phyloP scores from a whole-genome alignment of 2,797 vertebrate genomes.

The Leuciscus waleckii region DNA sequence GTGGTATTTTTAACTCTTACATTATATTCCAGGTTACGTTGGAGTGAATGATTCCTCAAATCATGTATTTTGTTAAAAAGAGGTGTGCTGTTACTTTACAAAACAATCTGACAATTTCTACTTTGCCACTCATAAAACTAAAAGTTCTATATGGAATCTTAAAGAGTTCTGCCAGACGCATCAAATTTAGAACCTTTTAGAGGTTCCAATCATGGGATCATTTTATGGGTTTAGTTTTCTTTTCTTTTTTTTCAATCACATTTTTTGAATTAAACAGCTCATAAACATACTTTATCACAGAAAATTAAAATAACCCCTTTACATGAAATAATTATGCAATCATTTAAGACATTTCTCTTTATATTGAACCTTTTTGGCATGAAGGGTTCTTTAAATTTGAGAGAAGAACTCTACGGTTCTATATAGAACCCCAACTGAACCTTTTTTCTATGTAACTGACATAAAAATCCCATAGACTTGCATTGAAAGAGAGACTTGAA shows the following conservation, averaged over 20 bases:
- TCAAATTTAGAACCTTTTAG: background rate
- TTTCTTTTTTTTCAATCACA: background rate
- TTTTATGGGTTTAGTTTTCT: no score
- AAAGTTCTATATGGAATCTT: background rate
- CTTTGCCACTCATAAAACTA: background rate
- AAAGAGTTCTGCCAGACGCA: background rate
- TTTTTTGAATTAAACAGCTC: background rate
- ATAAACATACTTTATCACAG: background rate
- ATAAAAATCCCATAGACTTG: background rate
- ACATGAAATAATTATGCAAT: background rate
- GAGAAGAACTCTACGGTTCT: background rate
- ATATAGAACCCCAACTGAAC: background rate
- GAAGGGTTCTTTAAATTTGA: background rate
- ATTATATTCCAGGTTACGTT: conserved; percentile 60
- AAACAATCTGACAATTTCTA: background rate
- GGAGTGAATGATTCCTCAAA: background rate
- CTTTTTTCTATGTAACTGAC: background rate
- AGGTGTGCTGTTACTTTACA: background rate
- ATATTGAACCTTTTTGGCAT: background rate
- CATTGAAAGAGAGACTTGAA: conserved; percentile 48
- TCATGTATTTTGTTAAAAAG: background rate
- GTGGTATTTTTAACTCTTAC: conserved; percentile 67
- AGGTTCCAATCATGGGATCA: background rate
- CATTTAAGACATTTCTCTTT: background rate
- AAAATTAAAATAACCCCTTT: background rate